Conservation (phyloP, 2,797 vertebrate genomes). For the Hippoglossus hippoglossus region DNA sequence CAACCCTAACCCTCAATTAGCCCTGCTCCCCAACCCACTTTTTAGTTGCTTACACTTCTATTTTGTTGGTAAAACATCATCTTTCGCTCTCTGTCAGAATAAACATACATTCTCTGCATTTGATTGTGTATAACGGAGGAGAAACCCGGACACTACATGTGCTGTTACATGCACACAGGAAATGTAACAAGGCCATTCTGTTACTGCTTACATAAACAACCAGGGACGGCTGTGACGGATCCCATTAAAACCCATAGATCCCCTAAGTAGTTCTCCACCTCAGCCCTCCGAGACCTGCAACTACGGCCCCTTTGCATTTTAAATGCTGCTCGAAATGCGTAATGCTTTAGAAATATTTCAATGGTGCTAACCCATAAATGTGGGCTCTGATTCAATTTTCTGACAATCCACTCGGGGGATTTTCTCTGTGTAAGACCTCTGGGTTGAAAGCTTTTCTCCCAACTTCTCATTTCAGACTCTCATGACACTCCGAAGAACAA, state of each 20-base stretch:
- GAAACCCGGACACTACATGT: slow-evolving; percentile 1
- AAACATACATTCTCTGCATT: too few species aligned
- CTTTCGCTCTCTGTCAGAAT: too few species aligned
- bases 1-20: too few species aligned
- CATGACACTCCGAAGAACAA: slow-evolving; percentile 59
- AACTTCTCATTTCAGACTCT: slow-evolving; percentile 63
- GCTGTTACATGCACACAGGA: slow-evolving; percentile 19
- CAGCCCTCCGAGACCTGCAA: slow-evolving; percentile 48
- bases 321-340: slow-evolving; percentile 56
- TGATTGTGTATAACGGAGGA: not conserved
- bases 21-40: too few species aligned
- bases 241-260: slow-evolving; percentile 62
- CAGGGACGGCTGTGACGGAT: slow-evolving; percentile 49
- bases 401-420: slow-evolving; percentile 68
- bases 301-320: slow-evolving; percentile 58
- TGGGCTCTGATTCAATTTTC: slow-evolving; percentile 72
- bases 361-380: slow-evolving; percentile 54
- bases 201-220: slow-evolving; percentile 45
- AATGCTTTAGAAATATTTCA: slow-evolving; percentile 65
- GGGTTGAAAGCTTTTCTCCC: slow-evolving; percentile 64
- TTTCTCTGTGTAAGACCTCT: slow-evolving; percentile 57
- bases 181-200: slow-evolving; percentile 18
- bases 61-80: too few species aligned
- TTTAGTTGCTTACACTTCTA: too few species aligned
- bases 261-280: slow-evolving; percentile 64